These are phyloP conservation scores for Cylloceria caligata DNA, from an alignment of 2,888 invertebrate genomes.

Conservation along the genomic window DNA sequence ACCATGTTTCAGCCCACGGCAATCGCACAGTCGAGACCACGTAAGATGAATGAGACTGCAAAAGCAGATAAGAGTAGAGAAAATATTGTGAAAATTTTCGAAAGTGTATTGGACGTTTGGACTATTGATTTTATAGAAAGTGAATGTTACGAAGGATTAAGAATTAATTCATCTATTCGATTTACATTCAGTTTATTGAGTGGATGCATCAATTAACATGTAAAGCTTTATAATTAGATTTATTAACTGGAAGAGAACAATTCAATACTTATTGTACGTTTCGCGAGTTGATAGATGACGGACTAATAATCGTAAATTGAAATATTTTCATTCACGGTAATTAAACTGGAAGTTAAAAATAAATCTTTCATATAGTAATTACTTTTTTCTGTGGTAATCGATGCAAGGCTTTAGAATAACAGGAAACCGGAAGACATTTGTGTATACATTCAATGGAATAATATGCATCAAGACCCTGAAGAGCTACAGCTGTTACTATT, in stretches of 20 bases:
- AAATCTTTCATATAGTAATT: too few species aligned
- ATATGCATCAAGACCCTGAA: background rate
- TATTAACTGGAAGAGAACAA: background rate
- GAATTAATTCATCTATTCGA: background rate
- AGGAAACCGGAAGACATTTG: too few species aligned
- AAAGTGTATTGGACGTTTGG: conserved; percentile 1
- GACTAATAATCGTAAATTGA: background rate
- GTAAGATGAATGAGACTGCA: conserved; percentile 13
- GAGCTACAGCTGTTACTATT: conserved; percentile 31
- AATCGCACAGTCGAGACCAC: background rate
- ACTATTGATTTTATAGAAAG: background rate
- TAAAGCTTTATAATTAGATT: background rate
- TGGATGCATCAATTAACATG: background rate
- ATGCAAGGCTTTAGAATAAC: too few species aligned
- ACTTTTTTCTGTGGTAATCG: too few species aligned
- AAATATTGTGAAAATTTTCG: conserved; percentile 1
- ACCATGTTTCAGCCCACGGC: background rate
- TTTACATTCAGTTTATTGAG: conserved; percentile 7
- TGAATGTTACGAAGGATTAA: background rate
- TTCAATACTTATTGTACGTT: background rate
- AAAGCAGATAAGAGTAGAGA: background rate
- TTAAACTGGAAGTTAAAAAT: too few species aligned
- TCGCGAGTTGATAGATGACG: background rate
- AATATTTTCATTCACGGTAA: too few species aligned
- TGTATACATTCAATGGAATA: too few species aligned